These are phyloP conservation scores for Mallotus villosus DNA, from an alignment of 2,797 vertebrate species.

Conservation along the genomic window DNA sequence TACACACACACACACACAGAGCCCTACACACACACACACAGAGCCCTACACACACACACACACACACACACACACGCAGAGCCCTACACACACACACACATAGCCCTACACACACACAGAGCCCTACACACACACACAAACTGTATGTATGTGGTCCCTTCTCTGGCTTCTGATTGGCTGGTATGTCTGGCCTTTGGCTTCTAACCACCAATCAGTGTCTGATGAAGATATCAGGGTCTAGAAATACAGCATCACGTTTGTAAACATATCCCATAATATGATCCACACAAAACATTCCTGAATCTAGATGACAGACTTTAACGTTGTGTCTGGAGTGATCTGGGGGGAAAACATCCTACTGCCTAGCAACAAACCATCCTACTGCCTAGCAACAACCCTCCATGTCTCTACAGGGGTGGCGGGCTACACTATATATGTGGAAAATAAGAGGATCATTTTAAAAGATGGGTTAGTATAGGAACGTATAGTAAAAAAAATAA, in stretches of 20 bases:
- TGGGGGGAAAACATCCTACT: too few species aligned
- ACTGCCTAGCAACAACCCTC: neutral
- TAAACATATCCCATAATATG: neutral
- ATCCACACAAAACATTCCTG: constrained; percentile 6
- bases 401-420: neutral
- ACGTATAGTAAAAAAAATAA: constrained; percentile 17
- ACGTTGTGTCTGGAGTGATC: neutral
- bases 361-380: neutral
- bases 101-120: too few species aligned
- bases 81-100: neutral
- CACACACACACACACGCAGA: neutral
- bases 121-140: neutral
- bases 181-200: constrained; percentile 34
- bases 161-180: constrained; percentile 23
- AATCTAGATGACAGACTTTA: constrained; percentile 23
- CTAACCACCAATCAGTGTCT: constrained; percentile 28
- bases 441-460: constrained; percentile 43
- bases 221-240: constrained; percentile 24
- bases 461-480: constrained; percentile 35
- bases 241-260: constrained; percentile 9
- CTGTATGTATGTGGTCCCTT: too few species aligned
- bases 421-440: constrained; percentile 47
- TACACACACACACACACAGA: constrained; percentile 10
- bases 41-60: neutral
- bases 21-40: constrained; percentile 7